Percentiles rank a stretch among this genome's conserved stretches.
phyloP scores from a whole-genome alignment of 2,113 vertebrate species.

The Gnathonemus longibarbis region DNA sequence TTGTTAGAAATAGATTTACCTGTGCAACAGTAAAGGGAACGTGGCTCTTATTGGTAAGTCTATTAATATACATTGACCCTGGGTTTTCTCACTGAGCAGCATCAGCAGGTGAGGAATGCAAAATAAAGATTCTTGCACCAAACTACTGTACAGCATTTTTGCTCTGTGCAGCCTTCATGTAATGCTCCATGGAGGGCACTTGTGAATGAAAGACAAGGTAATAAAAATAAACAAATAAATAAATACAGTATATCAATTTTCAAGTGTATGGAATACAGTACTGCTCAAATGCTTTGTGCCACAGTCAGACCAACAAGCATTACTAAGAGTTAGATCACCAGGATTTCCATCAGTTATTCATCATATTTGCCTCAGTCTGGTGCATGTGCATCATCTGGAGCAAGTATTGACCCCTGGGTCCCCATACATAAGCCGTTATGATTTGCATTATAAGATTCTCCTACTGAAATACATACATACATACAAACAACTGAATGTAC shows the following conservation, averaged over 20 bases:
- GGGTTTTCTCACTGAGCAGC: background rate
- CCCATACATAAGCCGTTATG: background rate
- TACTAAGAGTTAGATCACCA: background rate
- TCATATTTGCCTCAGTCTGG: background rate
- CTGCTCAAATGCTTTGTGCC: background rate
- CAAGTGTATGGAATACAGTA: background rate
- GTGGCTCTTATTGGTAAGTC: background rate
- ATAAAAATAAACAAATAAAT: background rate
- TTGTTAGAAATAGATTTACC: background rate
- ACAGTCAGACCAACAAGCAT: background rate
- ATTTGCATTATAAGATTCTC: background rate
- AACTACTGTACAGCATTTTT: background rate
- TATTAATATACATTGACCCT: background rate
- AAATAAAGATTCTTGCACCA: background rate
- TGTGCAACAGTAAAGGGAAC: background rate
- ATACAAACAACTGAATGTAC: background rate
- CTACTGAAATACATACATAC: background rate
- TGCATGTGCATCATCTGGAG: background rate
- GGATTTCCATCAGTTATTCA: background rate
- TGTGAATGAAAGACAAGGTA: background rate
- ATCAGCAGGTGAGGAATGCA: background rate
- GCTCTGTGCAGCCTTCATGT: background rate
- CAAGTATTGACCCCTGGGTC: background rate
- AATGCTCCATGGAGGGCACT: background rate
- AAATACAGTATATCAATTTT: background rate